phyloP scores from a whole-genome alignment of 2,113 vertebrate species.

The Pteropus alecto region DNA sequence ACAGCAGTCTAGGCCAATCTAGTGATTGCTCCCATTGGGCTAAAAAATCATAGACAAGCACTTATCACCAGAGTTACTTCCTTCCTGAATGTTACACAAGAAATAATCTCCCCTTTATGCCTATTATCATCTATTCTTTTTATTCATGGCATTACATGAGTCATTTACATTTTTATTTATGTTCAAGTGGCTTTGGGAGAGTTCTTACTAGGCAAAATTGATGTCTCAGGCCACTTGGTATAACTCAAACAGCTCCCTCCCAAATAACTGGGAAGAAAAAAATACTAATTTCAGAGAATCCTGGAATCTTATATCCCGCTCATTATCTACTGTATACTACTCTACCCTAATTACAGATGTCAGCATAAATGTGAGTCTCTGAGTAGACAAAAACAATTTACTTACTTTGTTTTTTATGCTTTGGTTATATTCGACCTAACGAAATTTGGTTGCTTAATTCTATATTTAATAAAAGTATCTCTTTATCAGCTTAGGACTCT shows the following conservation, averaged over 20 bases:
- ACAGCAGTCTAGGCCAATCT: neutral
- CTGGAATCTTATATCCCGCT: neutral
- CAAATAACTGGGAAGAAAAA: neutral
- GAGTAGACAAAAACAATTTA: neutral
- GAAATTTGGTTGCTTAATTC: slow-evolving; percentile 25
- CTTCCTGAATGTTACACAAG: neutral
- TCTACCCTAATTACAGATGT: neutral
- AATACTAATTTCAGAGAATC: neutral
- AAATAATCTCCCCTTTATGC: neutral
- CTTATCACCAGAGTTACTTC: neutral
- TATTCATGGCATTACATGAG: neutral
- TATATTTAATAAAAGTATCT: neutral
- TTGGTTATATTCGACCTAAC: neutral
- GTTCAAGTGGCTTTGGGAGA: neutral
- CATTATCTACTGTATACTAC: neutral
- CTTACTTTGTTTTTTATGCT: neutral
- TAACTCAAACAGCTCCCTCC: neutral
- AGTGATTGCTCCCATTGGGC: neutral
- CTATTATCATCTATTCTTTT: neutral
- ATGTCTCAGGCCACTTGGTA: neutral
- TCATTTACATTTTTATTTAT: neutral
- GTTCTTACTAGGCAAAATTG: neutral
- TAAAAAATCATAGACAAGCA: neutral
- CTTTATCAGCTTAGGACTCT: neutral
- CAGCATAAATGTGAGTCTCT: neutral